These are phyloP conservation scores for Pyralis farinalis DNA, from an alignment of 2,888 invertebrate genomes.

Conservation along the genomic window DNA sequence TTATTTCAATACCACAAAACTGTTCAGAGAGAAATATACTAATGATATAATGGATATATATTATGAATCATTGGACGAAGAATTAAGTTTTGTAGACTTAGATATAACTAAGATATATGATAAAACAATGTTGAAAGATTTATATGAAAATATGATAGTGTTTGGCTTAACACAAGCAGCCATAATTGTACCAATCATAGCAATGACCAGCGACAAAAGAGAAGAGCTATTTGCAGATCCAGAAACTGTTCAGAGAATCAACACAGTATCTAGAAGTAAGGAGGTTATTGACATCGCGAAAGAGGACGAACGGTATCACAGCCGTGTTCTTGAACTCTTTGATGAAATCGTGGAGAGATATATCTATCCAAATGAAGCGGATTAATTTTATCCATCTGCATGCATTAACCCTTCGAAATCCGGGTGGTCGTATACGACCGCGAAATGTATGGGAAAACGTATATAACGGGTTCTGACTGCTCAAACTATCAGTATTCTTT, in stretches of 20 bases:
- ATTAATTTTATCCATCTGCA: too few relatives aligned
- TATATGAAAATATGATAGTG: slow-evolving; percentile 47
- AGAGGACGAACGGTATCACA: slow-evolving; percentile 44
- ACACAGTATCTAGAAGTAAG: slow-evolving; percentile 47
- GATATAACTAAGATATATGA: slow-evolving; percentile 36
- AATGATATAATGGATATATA: slow-evolving; percentile 75
- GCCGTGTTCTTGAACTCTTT: slow-evolving; percentile 74
- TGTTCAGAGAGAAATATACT: slow-evolving; percentile 62
- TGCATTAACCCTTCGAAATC: too few relatives aligned
- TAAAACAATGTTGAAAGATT: slow-evolving; percentile 31
- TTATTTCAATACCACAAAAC: slow-evolving; percentile 73
- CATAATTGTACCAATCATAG: slow-evolving; percentile 51
- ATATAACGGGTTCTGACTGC: too few relatives aligned
- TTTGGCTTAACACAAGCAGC: slow-evolving; percentile 63
- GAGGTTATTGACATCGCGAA: slow-evolving; percentile 50
- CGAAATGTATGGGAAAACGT: too few relatives aligned
- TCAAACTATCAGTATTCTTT: too few relatives aligned
- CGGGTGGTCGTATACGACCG: too few relatives aligned
- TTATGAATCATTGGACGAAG: slow-evolving; percentile 62
- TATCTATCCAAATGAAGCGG: slow-evolving; percentile 23
- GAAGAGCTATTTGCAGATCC: slow-evolving; percentile 46
- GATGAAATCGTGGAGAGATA: slow-evolving; percentile 79
- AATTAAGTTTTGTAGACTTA: slow-evolving; percentile 49
- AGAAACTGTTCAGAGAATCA: slow-evolving; percentile 32
- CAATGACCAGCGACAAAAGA: slow-evolving; percentile 40